Evolutionary conservation across 2,797 vertebrate genomes (phyloP).

Genomic region (Anabacerthia variegaticeps): DNA sequence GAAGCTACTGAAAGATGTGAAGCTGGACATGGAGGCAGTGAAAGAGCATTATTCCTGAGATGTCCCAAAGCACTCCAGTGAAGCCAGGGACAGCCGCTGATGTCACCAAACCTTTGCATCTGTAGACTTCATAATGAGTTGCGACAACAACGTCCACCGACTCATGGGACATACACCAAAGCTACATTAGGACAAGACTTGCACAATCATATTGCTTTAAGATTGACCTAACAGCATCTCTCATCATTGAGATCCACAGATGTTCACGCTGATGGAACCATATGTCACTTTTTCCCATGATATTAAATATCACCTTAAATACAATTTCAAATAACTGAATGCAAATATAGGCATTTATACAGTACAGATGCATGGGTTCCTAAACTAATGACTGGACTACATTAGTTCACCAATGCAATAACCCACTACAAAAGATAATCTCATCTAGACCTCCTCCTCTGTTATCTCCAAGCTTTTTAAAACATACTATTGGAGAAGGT

Average conservation of each 20-base stretch:
- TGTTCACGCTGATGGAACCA: slow-evolving; percentile 7
- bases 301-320: neutral
- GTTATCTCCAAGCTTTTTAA: neutral
- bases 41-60: neutral
- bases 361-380: neutral
- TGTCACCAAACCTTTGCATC: neutral
- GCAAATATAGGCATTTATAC: slow-evolving; percentile 1
- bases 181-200: slow-evolving; percentile 38
- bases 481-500: neutral
- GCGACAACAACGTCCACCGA: slow-evolving; percentile 3
- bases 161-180: neutral
- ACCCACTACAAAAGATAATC: neutral
- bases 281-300: neutral
- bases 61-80: neutral
- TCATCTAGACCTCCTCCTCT: neutral
- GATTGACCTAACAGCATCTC: slow-evolving; percentile 48
- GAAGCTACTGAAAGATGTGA: neutral
- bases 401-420: neutral
- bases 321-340: neutral
- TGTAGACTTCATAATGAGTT: neutral
- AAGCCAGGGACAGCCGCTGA: neutral
- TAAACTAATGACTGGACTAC: slow-evolving; percentile 1
- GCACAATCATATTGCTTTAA: slow-evolving; percentile 60
- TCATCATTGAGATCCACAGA: slow-evolving; percentile 24
- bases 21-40: neutral